Evolutionary conservation across 1,140 invertebrate genomes (phyloP), one percentile per base, ranked within the genome.

Genomic region (Kradibia gibbosae): DNA sequence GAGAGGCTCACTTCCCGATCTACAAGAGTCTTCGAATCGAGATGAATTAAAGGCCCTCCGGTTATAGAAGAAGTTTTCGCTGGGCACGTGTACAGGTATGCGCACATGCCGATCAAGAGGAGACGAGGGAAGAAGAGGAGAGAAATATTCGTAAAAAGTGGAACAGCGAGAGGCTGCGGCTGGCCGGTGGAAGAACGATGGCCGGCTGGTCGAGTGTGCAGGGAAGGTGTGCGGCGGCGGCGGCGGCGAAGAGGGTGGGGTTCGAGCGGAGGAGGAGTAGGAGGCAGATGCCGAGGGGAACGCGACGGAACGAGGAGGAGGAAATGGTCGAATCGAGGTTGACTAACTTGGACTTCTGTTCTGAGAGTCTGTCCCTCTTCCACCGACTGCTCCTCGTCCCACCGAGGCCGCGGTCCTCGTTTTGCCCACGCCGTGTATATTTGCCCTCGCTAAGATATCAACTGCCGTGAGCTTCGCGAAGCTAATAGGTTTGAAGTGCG

Each of bases 61-160:
- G 15, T 36, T 25, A 8, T 45, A 8, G 42, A 42, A 25, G 70
- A 48, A 28, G 31, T 71, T 48, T 48, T 25, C 48, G 28, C 42
- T 13, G 25, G 7, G 20, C 48, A 34, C 31, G 28, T 55, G 31
- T 20, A 22, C 48, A 55, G 7, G 48, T 50, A 73, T 22, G 17
- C 48, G 15, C 36, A 31, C 17, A 36, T 22, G 71, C n/a, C 15
- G 28, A 55, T 8, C 34, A 60, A 0, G 22, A 34, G 50, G 48
- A 55, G 48, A 10, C 25, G 15, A 42, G 57, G 4, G 55, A 28
- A 31, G 0, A 2, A 28, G n/a, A 28, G 5, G n/a, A 48, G 22
- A 71, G 39, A 71, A 48, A 48, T 75, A 75, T 77, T 78, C 62
- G 75, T 53, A 78, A 78, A 78, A 78, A 78, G 25, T 78, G 75